phyloP scores from a whole-genome alignment of 2,888 invertebrate genomes.

The Shargacucullia verbasci region DNA sequence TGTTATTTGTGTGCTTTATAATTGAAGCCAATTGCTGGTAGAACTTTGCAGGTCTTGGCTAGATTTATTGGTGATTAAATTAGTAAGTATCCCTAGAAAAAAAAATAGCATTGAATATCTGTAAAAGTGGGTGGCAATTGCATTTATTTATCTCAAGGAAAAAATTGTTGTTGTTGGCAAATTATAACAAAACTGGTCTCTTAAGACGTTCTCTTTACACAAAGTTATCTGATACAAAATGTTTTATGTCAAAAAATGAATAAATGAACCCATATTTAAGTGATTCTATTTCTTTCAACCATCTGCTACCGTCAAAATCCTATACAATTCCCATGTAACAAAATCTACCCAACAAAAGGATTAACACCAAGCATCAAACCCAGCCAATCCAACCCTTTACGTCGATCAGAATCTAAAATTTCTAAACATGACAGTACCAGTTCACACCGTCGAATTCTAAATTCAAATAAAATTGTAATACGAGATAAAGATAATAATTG shows the following conservation, averaged over 20 bases:
- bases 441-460: constrained; percentile 59
- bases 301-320: neutral
- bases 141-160: too few relatives aligned
- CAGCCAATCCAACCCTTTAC: constrained; percentile 60
- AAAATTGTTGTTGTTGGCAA: too few relatives aligned
- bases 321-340: constrained; percentile 29
- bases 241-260: too few relatives aligned
- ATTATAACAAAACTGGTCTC: too few relatives aligned
- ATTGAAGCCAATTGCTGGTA: constrained; percentile 30
- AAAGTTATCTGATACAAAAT: too few relatives aligned
- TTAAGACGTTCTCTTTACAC: too few relatives aligned
- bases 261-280: too few relatives aligned
- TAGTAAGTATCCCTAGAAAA: too few relatives aligned
- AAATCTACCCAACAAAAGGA: constrained; percentile 21
- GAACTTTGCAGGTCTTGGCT: constrained; percentile 12
- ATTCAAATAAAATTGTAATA: constrained; percentile 76
- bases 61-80: too few relatives aligned
- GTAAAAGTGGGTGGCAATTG: too few relatives aligned
- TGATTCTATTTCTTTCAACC: neutral
- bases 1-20: constrained; percentile 53
- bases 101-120: too few relatives aligned
- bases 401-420: constrained; percentile 74
- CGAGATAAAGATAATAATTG: constrained; percentile 82
- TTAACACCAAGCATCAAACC: constrained; percentile 35
- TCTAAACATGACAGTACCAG: constrained; percentile 63